Evolutionary conservation across 2,797 vertebrate species (phyloP).

Genomic region (Myotis myotis): DNA sequence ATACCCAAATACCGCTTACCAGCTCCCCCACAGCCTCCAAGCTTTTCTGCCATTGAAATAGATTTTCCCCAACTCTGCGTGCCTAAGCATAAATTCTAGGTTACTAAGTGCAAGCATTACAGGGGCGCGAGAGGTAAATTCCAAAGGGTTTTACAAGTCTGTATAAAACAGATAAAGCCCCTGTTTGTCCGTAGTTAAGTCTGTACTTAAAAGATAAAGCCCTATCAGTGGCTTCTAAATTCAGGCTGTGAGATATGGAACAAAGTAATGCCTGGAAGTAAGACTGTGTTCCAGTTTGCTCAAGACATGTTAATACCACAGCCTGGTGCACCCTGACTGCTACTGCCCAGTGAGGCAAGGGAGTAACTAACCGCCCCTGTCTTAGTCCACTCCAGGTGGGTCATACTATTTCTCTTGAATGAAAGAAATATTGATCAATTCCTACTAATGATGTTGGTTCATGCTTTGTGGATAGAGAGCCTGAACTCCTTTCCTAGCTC

Average conservation of each 20-base stretch:
- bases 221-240: neutral
- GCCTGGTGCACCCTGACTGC: too few relatives aligned
- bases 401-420: neutral
- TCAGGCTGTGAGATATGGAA: neutral
- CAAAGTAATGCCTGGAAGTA: neutral
- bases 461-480: neutral
- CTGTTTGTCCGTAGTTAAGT: neutral
- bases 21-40: neutral
- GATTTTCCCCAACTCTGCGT: neutral
- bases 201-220: constrained; percentile 13
- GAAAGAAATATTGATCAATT: neutral
- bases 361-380: neutral
- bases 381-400: neutral
- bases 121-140: neutral
- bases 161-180: constrained; percentile 37
- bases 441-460: neutral
- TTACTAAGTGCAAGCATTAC: neutral
- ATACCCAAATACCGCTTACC: neutral
- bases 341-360: neutral
- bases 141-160: constrained; percentile 12
- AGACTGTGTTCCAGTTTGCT: neutral
- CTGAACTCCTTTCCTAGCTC: neutral
- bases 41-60: neutral
- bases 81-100: neutral
- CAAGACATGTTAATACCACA: neutral